Percentiles rank a stretch among this genome's conserved stretches.
Conservation (phyloP, 2,797 vertebrate species). For the Oreortyx pictus region DNA sequence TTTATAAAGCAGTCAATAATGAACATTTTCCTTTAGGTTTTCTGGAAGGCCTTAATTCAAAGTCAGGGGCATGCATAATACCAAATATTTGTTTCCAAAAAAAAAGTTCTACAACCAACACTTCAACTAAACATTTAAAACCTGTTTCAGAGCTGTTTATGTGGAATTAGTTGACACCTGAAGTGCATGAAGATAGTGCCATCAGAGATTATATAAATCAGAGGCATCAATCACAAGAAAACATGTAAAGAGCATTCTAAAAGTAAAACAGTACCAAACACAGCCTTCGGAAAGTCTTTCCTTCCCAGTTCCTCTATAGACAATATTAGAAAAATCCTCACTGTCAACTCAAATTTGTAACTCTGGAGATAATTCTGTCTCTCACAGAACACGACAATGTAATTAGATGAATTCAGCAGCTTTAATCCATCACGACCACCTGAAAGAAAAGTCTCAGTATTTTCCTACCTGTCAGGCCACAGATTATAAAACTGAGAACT, state of each 20-base stretch:
- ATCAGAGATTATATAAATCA: neutral
- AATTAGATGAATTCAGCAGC: neutral
- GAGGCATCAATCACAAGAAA: neutral
- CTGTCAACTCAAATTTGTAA: neutral
- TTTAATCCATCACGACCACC: neutral
- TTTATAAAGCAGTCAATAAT: neutral
- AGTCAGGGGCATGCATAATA: neutral
- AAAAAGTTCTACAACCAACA: neutral
- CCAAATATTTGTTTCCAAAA: neutral
- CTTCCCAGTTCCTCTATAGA: neutral
- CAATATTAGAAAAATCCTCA: neutral
- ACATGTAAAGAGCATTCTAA: neutral
- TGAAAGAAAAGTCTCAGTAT: neutral
- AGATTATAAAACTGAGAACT: neutral
- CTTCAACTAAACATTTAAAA: neutral
- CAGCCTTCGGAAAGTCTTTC: neutral
- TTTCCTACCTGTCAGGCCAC: neutral
- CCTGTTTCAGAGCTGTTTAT: neutral
- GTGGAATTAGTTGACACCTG: neutral
- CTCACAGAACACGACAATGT: neutral
- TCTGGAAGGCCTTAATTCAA: neutral
- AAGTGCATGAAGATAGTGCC: neutral
- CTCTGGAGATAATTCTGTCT: conserved; percentile 1
- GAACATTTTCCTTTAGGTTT: neutral
- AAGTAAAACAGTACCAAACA: neutral